Base-by-base conservation (phyloP, 2,113 vertebrate genomes). In the Indicator indicator region DNA sequence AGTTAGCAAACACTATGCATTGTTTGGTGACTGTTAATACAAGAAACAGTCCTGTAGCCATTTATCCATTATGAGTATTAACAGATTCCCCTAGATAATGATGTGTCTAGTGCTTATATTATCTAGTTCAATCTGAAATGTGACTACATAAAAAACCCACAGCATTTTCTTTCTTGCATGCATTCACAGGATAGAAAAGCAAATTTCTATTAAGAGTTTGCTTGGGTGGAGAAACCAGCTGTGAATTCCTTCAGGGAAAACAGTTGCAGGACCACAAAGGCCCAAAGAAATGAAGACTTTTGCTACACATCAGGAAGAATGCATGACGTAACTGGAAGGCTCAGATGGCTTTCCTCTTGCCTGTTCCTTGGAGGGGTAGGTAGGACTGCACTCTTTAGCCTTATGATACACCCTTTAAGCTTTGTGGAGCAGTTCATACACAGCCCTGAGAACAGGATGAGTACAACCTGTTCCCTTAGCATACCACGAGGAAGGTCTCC, bases 81-180 rank as follows among this genome's bases (percentile, higher is more conserved):
- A 64, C 60, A 88, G 72, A 88, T 77, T 71, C 36, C 60, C 89
- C 62, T 40, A 75, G 54, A 48, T 94, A 93, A 90, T 65, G 60
- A 93, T 84, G 79, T 54, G 73, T 16, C 65, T 86, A 50, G 44
- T 40, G 67, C 58, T 95, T 91, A 8, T 52, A 60, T 69, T 69
- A 88, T 38, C 12, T 2, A 74, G 72, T 68, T 78, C 68, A 78
- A 74, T 58, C 64, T 80, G 79, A 97, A 90, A 83, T 77, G 46
- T 64, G 89, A 83, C 68, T 63, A 24, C 0, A 7, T 69, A 20
- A 63, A 64, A 2, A 88, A 74, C 71, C 55, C 50, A 17, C 50
- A 83, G 44, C 58, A 84, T 19, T 67, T 68, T 28, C n/a, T 65
- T 86, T 74, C 82, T 70, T 77, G n/a, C 23, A 42, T 30, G 38